Base-by-base conservation (phyloP, 1,140 invertebrate genomes). In the Zaprionus gabonicus region DNA sequence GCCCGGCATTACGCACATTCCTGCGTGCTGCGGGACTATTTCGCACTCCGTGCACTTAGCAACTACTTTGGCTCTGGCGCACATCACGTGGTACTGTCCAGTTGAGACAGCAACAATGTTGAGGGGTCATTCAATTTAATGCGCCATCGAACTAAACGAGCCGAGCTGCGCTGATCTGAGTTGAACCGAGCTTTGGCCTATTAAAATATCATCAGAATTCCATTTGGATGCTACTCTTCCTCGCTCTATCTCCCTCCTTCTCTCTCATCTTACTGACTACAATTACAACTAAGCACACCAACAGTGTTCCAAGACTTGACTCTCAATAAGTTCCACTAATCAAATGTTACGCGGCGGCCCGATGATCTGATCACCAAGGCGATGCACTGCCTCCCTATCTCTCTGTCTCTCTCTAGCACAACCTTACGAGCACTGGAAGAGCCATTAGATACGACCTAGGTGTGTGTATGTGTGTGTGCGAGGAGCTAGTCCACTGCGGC, bases 241-340 rank as follows among this genome's bases (percentile, higher is more conserved):
- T 17, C 13, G n/a, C 0, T 17, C n/a, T 31, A 5, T 41, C 38
- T 41, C 13, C 1, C 46, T 25, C 53, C 36, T 3, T 25, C 53
- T n/a, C 31, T 58, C 57, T 38, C 44, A 31, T 31, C n/a, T 62
- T 46, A 44, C 41, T 51, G 36, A 57, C 34, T 41, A 60, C 27
- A 25, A 56, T 62, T 77, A 87, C 68, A 17, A 71, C 84, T 87
- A 88, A 70, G 81, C 74, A 87, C 84, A 88, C 84, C 73, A 80
- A 83, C 60, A 76, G 81, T 82, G 85, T 90, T 75, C 71, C 56
- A 90, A 90, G 85, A 90, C 85, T 90, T 90, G 80, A 75, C 73
- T 90, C 85, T 90, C 85, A 78, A 74, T 90, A 80, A 82, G 81
- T 72, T 77, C 53, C 56, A 73, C 78, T 84, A 87, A 87, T 78